These are phyloP conservation scores for Origma solitaria DNA, from an alignment of 2,113 vertebrate species.

Conservation along the genomic window DNA sequence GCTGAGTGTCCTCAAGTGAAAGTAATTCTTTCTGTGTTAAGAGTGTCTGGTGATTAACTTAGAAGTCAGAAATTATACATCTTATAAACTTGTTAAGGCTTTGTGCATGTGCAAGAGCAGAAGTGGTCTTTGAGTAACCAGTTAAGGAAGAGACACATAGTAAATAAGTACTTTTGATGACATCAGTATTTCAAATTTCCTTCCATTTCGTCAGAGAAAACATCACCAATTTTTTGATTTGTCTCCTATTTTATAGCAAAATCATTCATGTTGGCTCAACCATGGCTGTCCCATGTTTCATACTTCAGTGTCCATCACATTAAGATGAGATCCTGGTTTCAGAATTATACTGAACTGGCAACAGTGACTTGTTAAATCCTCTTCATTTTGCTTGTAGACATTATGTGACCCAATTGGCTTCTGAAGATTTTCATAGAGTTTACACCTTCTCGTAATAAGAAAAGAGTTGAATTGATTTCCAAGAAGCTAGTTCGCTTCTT, in stretches of 20 bases:
- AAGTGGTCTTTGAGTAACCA: background rate
- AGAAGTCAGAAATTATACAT: background rate
- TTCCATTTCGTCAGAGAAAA: background rate
- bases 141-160: background rate
- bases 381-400: background rate
- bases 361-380: background rate
- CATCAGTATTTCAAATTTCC: background rate
- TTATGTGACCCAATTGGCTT: background rate
- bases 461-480: background rate
- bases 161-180: background rate
- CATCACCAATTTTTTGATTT: background rate
- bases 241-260: background rate
- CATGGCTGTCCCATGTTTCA: background rate
- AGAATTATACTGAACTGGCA: background rate
- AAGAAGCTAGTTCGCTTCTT: background rate
- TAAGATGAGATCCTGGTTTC: background rate
- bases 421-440: background rate
- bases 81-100: background rate
- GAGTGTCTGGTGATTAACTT: background rate
- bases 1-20: background rate
- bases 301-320: background rate
- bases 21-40: background rate
- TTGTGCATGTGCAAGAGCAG: background rate
- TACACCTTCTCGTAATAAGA: fast-evolving
- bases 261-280: background rate